Evolutionary conservation across 23 tunicate genomes (phyloP).

Genomic region (Ascidia mentula): DNA sequence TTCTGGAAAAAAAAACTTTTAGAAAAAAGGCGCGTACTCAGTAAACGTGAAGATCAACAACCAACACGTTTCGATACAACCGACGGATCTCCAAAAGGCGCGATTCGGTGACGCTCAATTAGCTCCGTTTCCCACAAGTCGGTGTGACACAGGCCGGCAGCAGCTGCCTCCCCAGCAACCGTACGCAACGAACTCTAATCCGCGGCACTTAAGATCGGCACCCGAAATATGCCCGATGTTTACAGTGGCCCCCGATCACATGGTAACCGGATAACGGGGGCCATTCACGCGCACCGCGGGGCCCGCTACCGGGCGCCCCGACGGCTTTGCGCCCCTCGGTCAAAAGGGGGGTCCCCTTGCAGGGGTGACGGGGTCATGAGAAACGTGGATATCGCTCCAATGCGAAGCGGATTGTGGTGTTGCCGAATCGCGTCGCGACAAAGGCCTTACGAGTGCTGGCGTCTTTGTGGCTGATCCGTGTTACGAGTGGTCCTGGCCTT

Average conservation of each 20-base stretch:
- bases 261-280: neutral
- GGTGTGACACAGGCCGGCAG: neutral
- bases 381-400: neutral
- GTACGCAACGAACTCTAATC: neutral
- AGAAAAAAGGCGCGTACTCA: too few species aligned
- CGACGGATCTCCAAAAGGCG: too few species aligned
- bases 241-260: neutral
- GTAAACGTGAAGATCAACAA: too few species aligned
- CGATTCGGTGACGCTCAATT: neutral
- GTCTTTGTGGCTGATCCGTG: too few species aligned
- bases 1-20: too few species aligned
- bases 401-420: neutral
- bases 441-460: neutral
- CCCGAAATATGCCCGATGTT: neutral
- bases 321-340: neutral
- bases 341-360: neutral
- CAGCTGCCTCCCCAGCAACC: too few species aligned
- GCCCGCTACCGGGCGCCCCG: neutral
- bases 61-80: too few species aligned
- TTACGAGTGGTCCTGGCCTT: too few species aligned
- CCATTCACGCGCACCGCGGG: neutral
- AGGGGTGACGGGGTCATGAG: neutral
- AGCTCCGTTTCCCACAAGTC: neutral
- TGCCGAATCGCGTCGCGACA: neutral
- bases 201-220: neutral